Percentiles rank a stretch among this genome's conserved stretches.
These are phyloP conservation scores for Antheraea assamensis DNA, from an alignment of 2,888 invertebrate genomes.

Conservation along the genomic window DNA sequence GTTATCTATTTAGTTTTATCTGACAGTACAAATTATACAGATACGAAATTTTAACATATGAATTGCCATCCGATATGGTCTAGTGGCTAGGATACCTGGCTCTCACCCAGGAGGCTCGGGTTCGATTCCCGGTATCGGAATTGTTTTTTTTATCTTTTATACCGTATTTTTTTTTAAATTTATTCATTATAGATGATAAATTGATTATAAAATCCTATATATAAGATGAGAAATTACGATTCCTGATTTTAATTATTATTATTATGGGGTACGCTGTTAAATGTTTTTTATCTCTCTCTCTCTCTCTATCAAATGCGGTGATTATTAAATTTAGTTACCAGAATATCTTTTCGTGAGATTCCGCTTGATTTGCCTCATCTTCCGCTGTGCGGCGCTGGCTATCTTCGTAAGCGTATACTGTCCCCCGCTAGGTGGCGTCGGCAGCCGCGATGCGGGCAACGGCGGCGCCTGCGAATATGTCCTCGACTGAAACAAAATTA, in stretches of 20 bases:
- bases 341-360: slow-evolving; percentile 84
- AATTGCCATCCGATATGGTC: slow-evolving; percentile 79
- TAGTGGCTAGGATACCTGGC: slow-evolving; percentile 84
- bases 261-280: too few relatives aligned
- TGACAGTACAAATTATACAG: background rate
- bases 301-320: too few relatives aligned
- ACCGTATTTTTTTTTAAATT: slow-evolving; percentile 17
- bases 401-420: slow-evolving; percentile 85
- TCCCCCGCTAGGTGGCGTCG: slow-evolving; percentile 83
- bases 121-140: slow-evolving; percentile 85
- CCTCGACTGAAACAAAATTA: slow-evolving; percentile 36
- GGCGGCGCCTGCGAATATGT: slow-evolving; percentile 52
- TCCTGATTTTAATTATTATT: too few relatives aligned
- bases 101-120: slow-evolving; percentile 84
- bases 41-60: background rate
- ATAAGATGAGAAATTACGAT: too few relatives aligned
- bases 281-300: too few relatives aligned
- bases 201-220: background rate
- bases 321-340: slow-evolving; percentile 42
- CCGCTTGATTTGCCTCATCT: slow-evolving; percentile 85
- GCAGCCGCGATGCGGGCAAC: slow-evolving; percentile 73
- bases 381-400: slow-evolving; percentile 83
- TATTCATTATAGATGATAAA: background rate
- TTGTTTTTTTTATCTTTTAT: slow-evolving; percentile 53
- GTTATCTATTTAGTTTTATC: background rate